Evolutionary conservation across 2,888 invertebrate genomes (phyloP), one percentile per base, ranked within the genome.

Genomic region (Eristalis pertinax): DNA sequence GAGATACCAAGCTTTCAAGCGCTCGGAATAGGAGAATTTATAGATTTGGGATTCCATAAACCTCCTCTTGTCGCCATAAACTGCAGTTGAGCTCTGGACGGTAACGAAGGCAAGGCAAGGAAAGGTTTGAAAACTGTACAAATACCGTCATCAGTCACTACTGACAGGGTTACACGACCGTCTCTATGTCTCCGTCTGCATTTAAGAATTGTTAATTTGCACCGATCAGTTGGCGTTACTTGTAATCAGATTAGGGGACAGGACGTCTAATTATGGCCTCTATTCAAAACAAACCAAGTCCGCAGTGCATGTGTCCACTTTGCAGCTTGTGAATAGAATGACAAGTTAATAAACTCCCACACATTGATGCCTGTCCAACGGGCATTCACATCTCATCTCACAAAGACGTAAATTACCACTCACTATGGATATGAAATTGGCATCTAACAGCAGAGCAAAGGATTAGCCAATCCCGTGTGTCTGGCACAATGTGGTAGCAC

Each of bases 341-440:
- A 87, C 84, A 84, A 73, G 79, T 84, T 87, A 87, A 84, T 87
- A 87, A 79, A 84, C 87, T 87, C 87, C 87, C 87, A 87, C 87
- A 65, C 83, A 15, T 41, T 67, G 60, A 19, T 50, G 64, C 15
- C 65, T 10, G 26, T 69, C n/a, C 50, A 24, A 64, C 43, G 69
- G 35, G 76, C 68, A 77, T 76, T 75, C 83, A 79, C 78, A 76
- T 84, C 72, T 72, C 75, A 83, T 87, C 73, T 76, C 80, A 83
- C 84, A 87, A 87, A 87, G 84, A 87, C 79, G 84, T 87, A 84
- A 84, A 87, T 87, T 87, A 80, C 87, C 84, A 83, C 76, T 87
- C 87, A 84, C 83, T 84, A 72, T 87, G 87, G 75, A 87, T 84
- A 84, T 80, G 87, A 87, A 87, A 87, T 84, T 87, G 84, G 84